phyloP scores from a whole-genome alignment of 2,797 vertebrate genomes.

The Sebastes ruberrimus region DNA sequence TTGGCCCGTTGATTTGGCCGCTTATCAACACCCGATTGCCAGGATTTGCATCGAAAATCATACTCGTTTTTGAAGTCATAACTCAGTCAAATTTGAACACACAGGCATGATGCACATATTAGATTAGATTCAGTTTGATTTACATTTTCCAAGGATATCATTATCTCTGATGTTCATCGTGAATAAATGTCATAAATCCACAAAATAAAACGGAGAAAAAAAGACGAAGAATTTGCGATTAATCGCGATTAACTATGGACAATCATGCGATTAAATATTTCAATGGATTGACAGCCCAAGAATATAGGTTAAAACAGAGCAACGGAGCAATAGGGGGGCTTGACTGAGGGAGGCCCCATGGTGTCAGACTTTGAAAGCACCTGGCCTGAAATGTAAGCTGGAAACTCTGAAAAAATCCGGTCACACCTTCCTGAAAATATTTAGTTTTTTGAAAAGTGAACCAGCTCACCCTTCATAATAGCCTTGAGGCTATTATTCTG shows the following conservation, averaged over 20 bases:
- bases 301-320: too few relatives aligned
- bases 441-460: neutral
- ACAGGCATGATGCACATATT: neutral
- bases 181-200: neutral
- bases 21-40: neutral
- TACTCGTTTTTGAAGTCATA: neutral
- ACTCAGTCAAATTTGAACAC: neutral
- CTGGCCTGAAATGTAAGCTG: neutral
- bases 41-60: neutral
- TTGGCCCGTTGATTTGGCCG: too few relatives aligned
- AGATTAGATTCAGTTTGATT: neutral
- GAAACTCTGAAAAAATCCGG: neutral
- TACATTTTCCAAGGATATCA: neutral
- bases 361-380: neutral
- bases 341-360: too few relatives aligned
- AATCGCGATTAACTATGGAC: too few relatives aligned
- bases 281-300: too few relatives aligned
- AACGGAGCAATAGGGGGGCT: fast-evolving
- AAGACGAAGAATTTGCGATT: neutral
- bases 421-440: neutral
- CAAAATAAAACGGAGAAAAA: neutral
- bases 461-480: neutral
- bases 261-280: too few relatives aligned
- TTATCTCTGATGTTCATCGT: neutral
- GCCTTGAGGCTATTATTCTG: neutral